These are phyloP conservation scores for Amphiprion percula DNA, from an alignment of 2,113 vertebrate genomes.

Conservation along the genomic window DNA sequence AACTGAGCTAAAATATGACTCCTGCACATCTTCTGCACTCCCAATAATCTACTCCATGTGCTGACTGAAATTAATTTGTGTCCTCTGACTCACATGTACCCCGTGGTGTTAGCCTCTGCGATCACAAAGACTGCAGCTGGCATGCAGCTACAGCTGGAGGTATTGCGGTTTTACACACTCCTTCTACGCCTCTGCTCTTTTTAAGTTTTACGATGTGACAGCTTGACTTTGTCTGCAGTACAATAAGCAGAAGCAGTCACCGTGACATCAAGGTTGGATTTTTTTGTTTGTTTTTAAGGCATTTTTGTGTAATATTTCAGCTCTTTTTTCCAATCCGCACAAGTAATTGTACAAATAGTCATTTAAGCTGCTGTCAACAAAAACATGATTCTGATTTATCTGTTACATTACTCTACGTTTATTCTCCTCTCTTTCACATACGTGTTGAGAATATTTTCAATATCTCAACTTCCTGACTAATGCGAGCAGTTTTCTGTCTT, in stretches of 20 bases:
- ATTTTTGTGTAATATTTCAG: not conserved
- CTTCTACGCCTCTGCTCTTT: not conserved
- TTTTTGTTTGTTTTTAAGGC: not conserved
- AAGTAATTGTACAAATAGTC: not conserved
- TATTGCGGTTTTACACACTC: too few relatives aligned
- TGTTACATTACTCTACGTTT: not conserved
- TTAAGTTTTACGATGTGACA: not conserved
- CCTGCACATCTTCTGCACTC: not conserved
- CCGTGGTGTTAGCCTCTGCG: not conserved
- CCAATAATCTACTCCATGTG: conserved; percentile 5
- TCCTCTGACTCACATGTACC: not conserved
- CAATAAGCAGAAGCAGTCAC: not conserved
- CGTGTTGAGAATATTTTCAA: not conserved
- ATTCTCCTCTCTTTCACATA: not conserved
- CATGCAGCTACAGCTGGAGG: not conserved
- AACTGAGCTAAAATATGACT: not conserved
- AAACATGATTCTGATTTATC: not conserved
- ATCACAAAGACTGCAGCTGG: not conserved
- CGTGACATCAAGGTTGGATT: not conserved
- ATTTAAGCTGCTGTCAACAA: conserved; percentile 1
- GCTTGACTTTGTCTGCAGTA: not conserved
- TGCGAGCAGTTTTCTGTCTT: not conserved
- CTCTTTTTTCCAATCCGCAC: not conserved
- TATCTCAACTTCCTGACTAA: not conserved
- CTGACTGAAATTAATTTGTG: not conserved